These are phyloP conservation scores for Microhierax caerulescens DNA, from an alignment of 2,797 vertebrate genomes.

Conservation along the genomic window DNA sequence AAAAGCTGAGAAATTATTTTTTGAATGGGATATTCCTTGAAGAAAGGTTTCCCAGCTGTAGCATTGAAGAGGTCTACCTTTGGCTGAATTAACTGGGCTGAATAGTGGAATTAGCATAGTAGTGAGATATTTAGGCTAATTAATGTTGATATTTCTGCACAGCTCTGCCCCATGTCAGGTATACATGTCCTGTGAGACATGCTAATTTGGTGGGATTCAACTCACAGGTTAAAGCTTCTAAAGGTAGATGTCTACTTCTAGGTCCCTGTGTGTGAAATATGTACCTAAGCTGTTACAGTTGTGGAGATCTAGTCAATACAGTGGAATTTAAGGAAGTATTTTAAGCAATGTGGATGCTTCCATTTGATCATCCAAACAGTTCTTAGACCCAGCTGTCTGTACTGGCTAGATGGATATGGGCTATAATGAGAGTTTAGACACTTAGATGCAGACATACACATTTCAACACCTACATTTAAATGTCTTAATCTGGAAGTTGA, in stretches of 20 bases:
- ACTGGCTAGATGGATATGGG: not conserved
- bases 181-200: not conserved
- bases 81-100: not conserved
- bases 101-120: not conserved
- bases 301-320: not conserved
- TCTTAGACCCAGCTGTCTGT: not conserved
- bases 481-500: not conserved
- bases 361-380: not conserved
- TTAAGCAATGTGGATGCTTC: not conserved
- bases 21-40: not conserved
- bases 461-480: not conserved
- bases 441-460: not conserved
- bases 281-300: not conserved
- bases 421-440: not conserved
- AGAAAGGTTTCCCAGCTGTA: not conserved
- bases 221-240: not conserved
- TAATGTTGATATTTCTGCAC: not conserved
- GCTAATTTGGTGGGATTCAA: not conserved
- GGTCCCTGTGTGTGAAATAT: not conserved
- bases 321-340: not conserved
- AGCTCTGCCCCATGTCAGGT: not conserved
- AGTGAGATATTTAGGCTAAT: not conserved
- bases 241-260: not conserved
- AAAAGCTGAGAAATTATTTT: not conserved
- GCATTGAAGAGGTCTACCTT: not conserved